Percentiles rank a stretch among this genome's conserved stretches.
Evolutionary conservation across 2,113 vertebrate species (phyloP).

Genomic region (Eulemur macaco): DNA sequence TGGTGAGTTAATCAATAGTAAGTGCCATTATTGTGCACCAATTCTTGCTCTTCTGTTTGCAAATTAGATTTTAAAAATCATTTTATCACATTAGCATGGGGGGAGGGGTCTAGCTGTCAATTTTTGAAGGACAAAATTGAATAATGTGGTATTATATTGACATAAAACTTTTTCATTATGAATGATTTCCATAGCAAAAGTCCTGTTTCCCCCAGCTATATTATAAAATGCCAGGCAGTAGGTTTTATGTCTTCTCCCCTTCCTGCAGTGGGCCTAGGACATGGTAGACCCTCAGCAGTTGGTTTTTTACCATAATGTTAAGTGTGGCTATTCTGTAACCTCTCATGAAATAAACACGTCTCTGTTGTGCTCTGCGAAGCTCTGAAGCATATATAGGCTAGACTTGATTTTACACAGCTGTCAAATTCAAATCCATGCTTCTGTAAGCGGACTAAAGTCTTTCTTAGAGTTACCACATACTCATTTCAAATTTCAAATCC

Average conservation of each 20-base stretch:
- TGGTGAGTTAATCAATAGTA: not conserved
- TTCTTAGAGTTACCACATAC: not conserved
- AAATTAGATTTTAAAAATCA: conserved; percentile 41
- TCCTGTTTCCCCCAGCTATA: not conserved
- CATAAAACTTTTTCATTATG: not conserved
- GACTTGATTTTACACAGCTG: not conserved
- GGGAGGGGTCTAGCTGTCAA: not conserved
- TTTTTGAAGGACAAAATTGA: conserved; percentile 40
- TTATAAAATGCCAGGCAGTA: not conserved
- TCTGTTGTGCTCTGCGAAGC: not conserved
- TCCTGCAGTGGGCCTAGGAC: not conserved
- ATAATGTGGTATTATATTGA: not conserved
- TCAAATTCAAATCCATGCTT: not conserved
- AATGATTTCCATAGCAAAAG: not conserved
- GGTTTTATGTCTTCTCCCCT: not conserved
- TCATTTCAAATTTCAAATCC: conserved; percentile 28
- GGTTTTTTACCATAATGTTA: not conserved
- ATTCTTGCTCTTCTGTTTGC: conserved; percentile 26
- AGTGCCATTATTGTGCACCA: not conserved
- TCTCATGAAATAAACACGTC: not conserved
- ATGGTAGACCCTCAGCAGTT: too few relatives aligned
- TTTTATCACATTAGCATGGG: not conserved
- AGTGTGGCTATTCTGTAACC: not conserved
- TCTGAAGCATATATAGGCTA: not conserved
- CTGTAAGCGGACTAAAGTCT: not conserved